Conservation (phyloP, 2,888 invertebrate genomes). For the Apodemia duryi region DNA sequence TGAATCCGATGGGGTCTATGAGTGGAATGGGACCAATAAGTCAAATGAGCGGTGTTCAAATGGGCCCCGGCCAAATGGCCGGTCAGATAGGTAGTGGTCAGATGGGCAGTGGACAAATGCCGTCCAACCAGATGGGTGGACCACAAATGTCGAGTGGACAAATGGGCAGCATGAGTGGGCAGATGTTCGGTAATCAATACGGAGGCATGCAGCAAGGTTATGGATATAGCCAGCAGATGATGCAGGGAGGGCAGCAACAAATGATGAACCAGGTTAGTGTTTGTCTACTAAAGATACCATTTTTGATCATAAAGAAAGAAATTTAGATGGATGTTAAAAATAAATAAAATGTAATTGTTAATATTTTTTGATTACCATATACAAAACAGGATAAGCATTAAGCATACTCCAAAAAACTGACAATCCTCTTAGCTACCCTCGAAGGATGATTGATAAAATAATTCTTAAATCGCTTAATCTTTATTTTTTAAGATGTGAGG, state of each 20-base stretch:
- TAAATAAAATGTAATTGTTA: too few species aligned
- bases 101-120: conserved; percentile 59
- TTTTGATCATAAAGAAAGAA: too few species aligned
- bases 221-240: conserved; percentile 71
- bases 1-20: conserved; percentile 69
- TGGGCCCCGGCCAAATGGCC: conserved; percentile 51
- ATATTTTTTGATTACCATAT: too few species aligned
- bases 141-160: conserved; percentile 65
- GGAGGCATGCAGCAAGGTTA: conserved; percentile 81
- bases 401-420: too few species aligned
- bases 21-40: conserved; percentile 68
- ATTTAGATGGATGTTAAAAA: too few species aligned
- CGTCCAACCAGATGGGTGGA: conserved; percentile 51
- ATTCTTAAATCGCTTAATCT: too few species aligned
- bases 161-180: conserved; percentile 69
- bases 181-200: conserved; percentile 82
- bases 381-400: too few species aligned
- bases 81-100: conserved; percentile 53
- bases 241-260: conserved; percentile 74
- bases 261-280: conserved; percentile 69
- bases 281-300: background rate
- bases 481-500: too few species aligned
- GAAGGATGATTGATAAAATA: too few species aligned
- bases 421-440: too few species aligned
- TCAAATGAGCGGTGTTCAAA: conserved; percentile 52